phyloP scores from a whole-genome alignment of 2,113 vertebrate genomes.

The Rhinogobius similis region DNA sequence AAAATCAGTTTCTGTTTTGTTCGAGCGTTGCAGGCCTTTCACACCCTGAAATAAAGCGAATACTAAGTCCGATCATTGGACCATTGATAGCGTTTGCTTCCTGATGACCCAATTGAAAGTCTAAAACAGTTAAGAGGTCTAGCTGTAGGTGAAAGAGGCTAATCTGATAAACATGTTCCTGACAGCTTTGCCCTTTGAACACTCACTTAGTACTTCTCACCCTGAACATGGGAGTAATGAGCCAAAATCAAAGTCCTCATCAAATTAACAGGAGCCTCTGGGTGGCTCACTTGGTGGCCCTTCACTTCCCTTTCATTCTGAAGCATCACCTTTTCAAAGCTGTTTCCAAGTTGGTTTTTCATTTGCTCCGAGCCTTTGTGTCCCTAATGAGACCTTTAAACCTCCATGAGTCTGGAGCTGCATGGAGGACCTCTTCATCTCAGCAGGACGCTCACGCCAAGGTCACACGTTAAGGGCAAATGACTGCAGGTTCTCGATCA shows the following conservation, averaged over 20 bases:
- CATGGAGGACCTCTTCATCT: constrained; percentile 18
- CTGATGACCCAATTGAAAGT: not conserved
- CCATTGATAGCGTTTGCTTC: not conserved
- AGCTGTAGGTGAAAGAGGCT: constrained; percentile 43
- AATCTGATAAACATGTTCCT: constrained; percentile 61
- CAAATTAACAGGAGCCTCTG: constrained; percentile 42
- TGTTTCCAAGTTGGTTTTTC: constrained; percentile 49
- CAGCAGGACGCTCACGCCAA: constrained; percentile 26
- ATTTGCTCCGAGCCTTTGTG: constrained; percentile 43
- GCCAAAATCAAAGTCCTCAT: constrained; percentile 69
- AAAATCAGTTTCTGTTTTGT: no score
- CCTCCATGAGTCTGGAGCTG: constrained; percentile 26
- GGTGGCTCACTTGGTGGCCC: constrained; percentile 65
- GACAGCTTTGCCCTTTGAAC: constrained; percentile 71
- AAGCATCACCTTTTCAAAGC: constrained; percentile 61
- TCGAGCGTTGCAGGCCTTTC: no score
- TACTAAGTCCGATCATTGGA: not conserved
- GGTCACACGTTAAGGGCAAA: constrained; percentile 4
- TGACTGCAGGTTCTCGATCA: not conserved
- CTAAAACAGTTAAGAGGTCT: constrained; percentile 17
- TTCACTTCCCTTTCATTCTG: constrained; percentile 55
- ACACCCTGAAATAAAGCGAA: not conserved
- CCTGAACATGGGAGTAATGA: constrained; percentile 58
- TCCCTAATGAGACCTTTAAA: constrained; percentile 42
- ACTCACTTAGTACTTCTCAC: constrained; percentile 72